phyloP scores from a whole-genome alignment of 2,113 vertebrate species.

The Chauna torquata region DNA sequence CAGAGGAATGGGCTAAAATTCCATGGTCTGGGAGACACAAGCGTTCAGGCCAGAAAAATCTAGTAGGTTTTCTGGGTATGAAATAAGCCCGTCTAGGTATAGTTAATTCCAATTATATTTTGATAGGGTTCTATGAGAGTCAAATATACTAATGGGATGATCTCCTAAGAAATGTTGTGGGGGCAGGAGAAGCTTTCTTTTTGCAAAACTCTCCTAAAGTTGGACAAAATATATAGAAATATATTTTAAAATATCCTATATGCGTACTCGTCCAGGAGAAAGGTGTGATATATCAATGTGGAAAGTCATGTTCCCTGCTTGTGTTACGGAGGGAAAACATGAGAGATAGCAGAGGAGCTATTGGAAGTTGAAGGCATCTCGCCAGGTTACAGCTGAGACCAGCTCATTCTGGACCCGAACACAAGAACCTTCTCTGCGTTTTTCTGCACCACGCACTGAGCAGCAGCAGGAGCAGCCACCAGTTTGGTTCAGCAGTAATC shows the following conservation, averaged over 20 bases:
- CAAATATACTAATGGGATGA: not conserved
- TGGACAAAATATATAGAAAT: not conserved
- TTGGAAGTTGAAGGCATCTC: not conserved
- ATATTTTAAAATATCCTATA: not conserved
- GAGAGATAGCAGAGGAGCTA: not conserved
- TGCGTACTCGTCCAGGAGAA: not conserved
- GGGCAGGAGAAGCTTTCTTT: not conserved
- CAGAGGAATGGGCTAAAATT: not conserved
- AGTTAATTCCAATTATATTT: not conserved
- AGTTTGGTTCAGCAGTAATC: not conserved
- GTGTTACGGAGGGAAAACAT: not conserved
- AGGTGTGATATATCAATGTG: not conserved
- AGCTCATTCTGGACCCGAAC: not conserved
- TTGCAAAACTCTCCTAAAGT: not conserved
- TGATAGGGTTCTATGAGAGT: accelerated
- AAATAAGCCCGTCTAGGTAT: not conserved
- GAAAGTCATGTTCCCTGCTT: not conserved
- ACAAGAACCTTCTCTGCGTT: not conserved
- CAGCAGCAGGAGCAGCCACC: not conserved
- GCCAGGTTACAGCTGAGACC: not conserved
- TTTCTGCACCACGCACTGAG: accelerated
- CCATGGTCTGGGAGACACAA: not conserved
- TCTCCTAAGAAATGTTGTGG: not conserved
- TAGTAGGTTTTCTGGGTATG: not conserved
- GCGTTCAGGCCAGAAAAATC: not conserved